These are phyloP conservation scores for Anabacerthia variegaticeps DNA, from an alignment of 2,797 vertebrate species.

Conservation along the genomic window DNA sequence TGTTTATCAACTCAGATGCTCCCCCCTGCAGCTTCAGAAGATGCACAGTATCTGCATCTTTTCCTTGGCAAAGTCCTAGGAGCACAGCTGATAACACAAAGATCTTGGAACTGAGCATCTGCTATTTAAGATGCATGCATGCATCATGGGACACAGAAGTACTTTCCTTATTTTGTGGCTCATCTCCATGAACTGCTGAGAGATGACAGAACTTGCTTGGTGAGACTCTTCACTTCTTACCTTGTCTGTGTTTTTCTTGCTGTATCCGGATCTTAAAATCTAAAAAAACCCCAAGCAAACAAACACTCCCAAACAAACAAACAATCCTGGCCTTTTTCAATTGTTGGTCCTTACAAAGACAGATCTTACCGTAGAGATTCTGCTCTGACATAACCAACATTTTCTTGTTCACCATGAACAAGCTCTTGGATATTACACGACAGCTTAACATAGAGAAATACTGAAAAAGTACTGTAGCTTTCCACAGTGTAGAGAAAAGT, in stretches of 20 bases:
- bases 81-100: background rate
- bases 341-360: background rate
- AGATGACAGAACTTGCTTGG: background rate
- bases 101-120: background rate
- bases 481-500: background rate
- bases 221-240: background rate
- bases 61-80: background rate
- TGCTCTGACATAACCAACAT: background rate
- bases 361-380: background rate
- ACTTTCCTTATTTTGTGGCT: background rate
- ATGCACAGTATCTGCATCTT: rapidly evolving
- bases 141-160: background rate
- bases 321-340: background rate
- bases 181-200: background rate
- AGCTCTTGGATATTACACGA: background rate
- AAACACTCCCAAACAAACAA: too few relatives aligned
- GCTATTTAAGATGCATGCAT: background rate
- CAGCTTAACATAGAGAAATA: background rate
- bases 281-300: background rate
- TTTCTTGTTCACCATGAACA: background rate
- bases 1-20: background rate
- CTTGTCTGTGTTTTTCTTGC: background rate
- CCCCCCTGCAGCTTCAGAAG: background rate
- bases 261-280: background rate
- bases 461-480: background rate